Evolutionary conservation across 2,888 invertebrate species (phyloP), one percentile per base, ranked within the genome.

Genomic region (Adineta ricciae): DNA sequence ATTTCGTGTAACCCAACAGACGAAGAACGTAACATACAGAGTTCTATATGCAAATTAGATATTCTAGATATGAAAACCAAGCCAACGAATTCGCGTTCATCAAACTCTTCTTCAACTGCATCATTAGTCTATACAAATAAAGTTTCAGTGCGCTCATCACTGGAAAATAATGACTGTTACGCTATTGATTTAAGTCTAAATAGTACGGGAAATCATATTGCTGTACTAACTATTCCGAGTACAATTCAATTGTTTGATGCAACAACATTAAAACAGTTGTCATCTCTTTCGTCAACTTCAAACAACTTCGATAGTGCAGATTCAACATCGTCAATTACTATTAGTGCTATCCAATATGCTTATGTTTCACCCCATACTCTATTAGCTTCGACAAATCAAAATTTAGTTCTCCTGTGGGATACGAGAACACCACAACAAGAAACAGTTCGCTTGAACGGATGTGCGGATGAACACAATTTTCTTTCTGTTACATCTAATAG

Each of bases 191-290:
- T 78, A 19, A 78, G 41, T 38, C 7, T 78, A 38, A 78, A 78
- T 41, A 78, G 41, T 78, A 78, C 41, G 9, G 9, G 19, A 9
- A 78, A n/a, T 78, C 41, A 41, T n/a, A 7, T 78, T 3, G 78
- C 41, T 78, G 78, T 78, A 24, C 24, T 78, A 16, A 78, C 78
- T 41, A 19, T 78, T 78, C 78, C 78, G 24, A 41, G 5, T 41
- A 78, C 78, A 24, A 78, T 78, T 41, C 78, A 78, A 78, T 41
- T 78, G 5, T 78, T 41, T 78, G 78, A 78, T 78, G 41, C 78
- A 41, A 3, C 78, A 41, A 41, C 78, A 38, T 41, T 78, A 78
- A 41, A 78, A 78, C n/a, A 7, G 3, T 8, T 21, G 1, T 38
- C 78, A 78, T 41, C 24, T 21, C 41, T 78, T n/a, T 78, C 78